Evolutionary conservation across 2,888 invertebrate species (phyloP).

Genomic region (Lasioglossum lativentre): DNA sequence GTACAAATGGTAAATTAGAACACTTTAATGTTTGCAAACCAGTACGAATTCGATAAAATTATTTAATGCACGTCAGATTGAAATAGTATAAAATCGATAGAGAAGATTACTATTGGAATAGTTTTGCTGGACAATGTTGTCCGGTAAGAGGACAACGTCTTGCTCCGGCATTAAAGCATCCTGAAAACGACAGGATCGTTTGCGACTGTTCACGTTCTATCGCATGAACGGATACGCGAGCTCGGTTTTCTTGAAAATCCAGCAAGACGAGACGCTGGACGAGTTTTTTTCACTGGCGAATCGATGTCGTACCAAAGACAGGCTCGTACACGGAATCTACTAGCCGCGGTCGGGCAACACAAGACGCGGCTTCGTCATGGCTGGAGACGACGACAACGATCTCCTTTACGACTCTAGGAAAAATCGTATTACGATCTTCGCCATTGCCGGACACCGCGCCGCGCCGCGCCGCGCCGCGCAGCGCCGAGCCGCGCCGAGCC

Average conservation of each 20-base stretch:
- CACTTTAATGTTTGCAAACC: not conserved
- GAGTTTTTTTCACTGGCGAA: conserved; percentile 56
- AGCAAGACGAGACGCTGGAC: conserved; percentile 58
- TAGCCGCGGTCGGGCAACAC: not conserved
- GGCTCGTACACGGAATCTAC: conserved; percentile 26
- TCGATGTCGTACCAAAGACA: conserved; percentile 55
- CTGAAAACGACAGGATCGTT: conserved; percentile 19
- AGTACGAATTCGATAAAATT: not conserved
- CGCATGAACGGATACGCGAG: conserved; percentile 16
- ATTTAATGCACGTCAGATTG: not conserved
- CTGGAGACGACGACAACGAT: conserved; percentile 1
- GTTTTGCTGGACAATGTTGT: not conserved
- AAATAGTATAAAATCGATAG: not conserved
- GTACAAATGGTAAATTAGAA: not conserved
- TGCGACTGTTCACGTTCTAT: conserved; percentile 9
- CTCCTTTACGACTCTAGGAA: conserved; percentile 10
- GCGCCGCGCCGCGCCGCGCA: not conserved
- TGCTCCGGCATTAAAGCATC: not conserved
- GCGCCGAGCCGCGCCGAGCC: not conserved
- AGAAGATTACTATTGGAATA: not conserved
- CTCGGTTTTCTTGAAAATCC: conserved; percentile 63
- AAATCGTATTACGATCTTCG: conserved; percentile 19
- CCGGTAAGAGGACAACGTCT: not conserved
- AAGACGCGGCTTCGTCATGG: not conserved
- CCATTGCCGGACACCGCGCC: conserved; percentile 1